Percentiles rank a stretch among this genome's conserved stretches.
Evolutionary conservation across 2,797 vertebrate species (phyloP).

Genomic region (Pyrocephalus nanus): DNA sequence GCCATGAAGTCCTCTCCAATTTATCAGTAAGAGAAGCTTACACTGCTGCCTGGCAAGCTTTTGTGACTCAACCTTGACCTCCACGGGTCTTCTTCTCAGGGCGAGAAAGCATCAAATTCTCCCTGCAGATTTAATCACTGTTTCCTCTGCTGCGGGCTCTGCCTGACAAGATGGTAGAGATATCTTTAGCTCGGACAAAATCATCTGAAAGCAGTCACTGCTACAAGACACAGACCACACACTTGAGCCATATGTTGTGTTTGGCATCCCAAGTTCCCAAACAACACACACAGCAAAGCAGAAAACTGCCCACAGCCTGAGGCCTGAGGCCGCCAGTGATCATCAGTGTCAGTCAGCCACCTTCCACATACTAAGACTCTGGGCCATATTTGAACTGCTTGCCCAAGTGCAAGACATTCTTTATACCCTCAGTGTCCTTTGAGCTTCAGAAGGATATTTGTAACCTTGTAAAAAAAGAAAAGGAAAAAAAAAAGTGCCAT

Average conservation of each 20-base stretch:
- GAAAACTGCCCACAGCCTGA: neutral
- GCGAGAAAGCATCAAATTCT: conserved; percentile 27
- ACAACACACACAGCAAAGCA: neutral
- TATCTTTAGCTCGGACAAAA: conserved; percentile 27
- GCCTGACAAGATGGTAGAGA: conserved; percentile 33
- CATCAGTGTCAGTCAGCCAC: neutral
- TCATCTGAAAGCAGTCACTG: neutral
- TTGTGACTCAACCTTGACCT: conserved; percentile 62
- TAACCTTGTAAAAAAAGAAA: neutral
- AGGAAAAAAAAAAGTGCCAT: neutral
- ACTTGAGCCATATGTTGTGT: neutral
- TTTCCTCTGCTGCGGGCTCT: conserved; percentile 9
- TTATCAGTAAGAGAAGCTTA: conserved; percentile 36
- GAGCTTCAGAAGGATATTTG: neutral
- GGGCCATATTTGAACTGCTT: neutral
- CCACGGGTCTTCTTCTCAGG: conserved; percentile 16
- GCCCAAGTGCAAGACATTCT: neutral
- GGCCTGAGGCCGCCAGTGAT: neutral
- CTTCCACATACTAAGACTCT: neutral
- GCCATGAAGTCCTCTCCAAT: conserved; percentile 5
- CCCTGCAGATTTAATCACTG: conserved; percentile 54
- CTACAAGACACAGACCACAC: neutral
- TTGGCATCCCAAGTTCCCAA: neutral
- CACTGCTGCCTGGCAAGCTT: conserved; percentile 32
- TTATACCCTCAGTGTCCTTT: neutral